Evolutionary conservation across 2,797 vertebrate genomes (phyloP).

Genomic region (Zenarchopterus dispar): DNA sequence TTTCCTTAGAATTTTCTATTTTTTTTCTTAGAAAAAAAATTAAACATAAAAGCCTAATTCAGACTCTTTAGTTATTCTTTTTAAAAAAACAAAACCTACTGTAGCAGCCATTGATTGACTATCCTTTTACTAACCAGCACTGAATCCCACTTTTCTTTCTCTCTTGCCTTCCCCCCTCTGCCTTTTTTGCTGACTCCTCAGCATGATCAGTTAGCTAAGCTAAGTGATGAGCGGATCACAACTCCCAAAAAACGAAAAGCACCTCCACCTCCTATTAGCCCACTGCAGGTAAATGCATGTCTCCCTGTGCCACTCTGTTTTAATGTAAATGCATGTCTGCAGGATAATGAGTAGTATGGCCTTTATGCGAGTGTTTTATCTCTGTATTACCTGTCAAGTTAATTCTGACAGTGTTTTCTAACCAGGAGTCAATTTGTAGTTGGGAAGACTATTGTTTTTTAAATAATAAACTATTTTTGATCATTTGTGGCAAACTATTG

Average conservation of each 20-base stretch:
- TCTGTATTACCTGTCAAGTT: constrained; percentile 3
- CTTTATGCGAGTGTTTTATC: not conserved
- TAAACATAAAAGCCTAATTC: no score
- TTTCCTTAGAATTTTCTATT: no score
- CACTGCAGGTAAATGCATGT: constrained; percentile 91
- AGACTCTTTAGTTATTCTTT: constrained; percentile 8
- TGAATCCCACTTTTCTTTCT: constrained; percentile 70
- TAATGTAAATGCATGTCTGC: constrained; percentile 42
- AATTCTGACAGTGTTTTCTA: not conserved
- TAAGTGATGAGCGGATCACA: constrained; percentile 97
- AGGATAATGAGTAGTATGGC: constrained; percentile 17
- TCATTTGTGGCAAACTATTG: not conserved
- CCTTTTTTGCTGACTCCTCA: constrained; percentile 77
- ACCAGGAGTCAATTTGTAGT: not conserved
- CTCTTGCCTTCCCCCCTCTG: constrained; percentile 53
- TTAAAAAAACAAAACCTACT: constrained; percentile 33
- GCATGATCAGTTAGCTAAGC: constrained; percentile 97
- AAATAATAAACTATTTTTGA: not conserved
- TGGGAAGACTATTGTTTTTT: not conserved
- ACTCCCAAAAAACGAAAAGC: constrained; percentile 99
- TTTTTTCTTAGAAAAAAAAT: no score
- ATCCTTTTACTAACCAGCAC: constrained; percentile 74
- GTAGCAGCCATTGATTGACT: constrained; percentile 41
- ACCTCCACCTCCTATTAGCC: constrained; percentile 97
- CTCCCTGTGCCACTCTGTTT: constrained; percentile 32